Base-by-base conservation (phyloP, 2,797 vertebrate genomes). In the Poecilia picta region DNA sequence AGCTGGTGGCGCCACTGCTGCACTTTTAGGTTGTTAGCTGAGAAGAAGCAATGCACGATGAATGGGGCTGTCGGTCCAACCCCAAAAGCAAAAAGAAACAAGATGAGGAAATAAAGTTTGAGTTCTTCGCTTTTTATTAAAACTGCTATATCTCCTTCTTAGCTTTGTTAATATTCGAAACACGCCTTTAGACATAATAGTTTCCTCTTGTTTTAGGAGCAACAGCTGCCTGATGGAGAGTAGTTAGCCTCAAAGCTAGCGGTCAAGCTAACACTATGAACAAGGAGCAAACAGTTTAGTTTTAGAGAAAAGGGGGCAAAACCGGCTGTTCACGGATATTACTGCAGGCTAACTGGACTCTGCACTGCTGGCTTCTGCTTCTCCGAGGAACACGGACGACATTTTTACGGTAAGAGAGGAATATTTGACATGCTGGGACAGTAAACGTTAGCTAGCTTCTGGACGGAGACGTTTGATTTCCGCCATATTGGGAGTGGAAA, bases 401-500 rank as follows among this genome's bases (percentile, higher is more conserved):
- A 33, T 62, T 62, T 18, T 3, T 16, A 62, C 59, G 31, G 59
- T 62, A 18, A 62, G 28, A 15, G 55, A 62, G 57, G 6, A 33
- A 62, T 33, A 33, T 33, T 16, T 33, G 28, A 62, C 2, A 4
- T 33, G 59, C 59, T 62, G 15, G 31, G 31, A 18, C 28, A 33
- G 15, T 18, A 33, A 62, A 33, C 0, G 28, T 33, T 18, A 33
- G 59, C 59, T 62, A 33, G 31, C 31, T 31, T 15, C 28, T 62
- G 13, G 59, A 62, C 1, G 5, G 55, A 55, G 59, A 62, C 59
- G 59, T 33, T 62, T 15, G 15, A 0, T 62, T 16, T 31, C 59
- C 31, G 59, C 59, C 59, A 62, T 62, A 62, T 62, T 62, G 59
- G 28, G 59, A 62, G 59, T 31, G 59, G 59, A 33, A 62, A 62